These are phyloP conservation scores for Allobates femoralis DNA, from an alignment of 2,797 vertebrate species.

Conservation along the genomic window DNA sequence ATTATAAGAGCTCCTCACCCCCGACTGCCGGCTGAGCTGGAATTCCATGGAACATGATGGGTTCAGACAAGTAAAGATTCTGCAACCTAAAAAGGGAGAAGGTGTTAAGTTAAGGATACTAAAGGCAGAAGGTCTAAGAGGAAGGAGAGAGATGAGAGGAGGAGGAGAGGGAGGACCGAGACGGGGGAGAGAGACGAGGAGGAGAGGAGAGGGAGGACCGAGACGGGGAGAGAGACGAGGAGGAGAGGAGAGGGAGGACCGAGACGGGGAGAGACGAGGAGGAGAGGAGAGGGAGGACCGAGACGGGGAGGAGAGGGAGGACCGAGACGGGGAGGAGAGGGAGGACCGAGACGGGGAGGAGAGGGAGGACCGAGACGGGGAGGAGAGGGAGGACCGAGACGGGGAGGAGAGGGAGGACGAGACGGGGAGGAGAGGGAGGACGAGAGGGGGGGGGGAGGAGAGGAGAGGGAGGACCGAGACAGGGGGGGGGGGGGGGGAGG, in stretches of 20 bases:
- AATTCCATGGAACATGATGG: slow-evolving; percentile 55
- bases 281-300: not conserved
- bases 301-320: too few relatives aligned
- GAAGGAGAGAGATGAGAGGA: not conserved
- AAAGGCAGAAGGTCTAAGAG: too few relatives aligned
- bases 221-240: not conserved
- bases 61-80: not conserved
- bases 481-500: not conserved
- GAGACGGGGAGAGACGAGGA: too few relatives aligned
- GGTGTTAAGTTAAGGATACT: too few relatives aligned
- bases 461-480: not conserved
- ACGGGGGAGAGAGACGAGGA: not conserved
- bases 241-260: not conserved
- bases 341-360: too few relatives aligned
- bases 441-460: too few relatives aligned
- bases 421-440: not conserved
- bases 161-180: not conserved
- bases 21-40: slow-evolving; percentile 14
- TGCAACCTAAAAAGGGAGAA: not conserved
- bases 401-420: not conserved
- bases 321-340: not conserved
- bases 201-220: too few relatives aligned
- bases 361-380: not conserved
- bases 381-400: too few relatives aligned
- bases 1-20: slow-evolving; percentile 27